phyloP scores from a whole-genome alignment of 2,113 vertebrate genomes.

The Notiomystis cincta region DNA sequence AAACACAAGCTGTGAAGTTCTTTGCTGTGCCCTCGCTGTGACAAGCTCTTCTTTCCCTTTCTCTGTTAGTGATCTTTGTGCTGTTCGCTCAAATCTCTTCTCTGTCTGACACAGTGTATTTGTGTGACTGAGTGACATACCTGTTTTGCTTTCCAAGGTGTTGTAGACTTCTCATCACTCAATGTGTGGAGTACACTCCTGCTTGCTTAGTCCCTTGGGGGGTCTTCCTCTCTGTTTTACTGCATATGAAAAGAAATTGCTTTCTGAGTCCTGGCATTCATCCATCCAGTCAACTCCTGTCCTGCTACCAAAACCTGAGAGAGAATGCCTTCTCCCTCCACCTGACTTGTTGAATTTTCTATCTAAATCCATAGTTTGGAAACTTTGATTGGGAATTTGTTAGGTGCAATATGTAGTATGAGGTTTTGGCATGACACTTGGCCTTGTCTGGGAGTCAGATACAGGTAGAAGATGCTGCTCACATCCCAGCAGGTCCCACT shows the following conservation, averaged over 20 bases:
- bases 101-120: background rate
- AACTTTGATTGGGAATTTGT: background rate
- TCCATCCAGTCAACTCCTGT: background rate
- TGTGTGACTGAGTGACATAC: background rate
- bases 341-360: background rate
- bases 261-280: slow-evolving; percentile 3
- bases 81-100: background rate
- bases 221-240: background rate
- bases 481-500: background rate
- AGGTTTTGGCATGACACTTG: background rate
- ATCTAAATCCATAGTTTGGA: background rate
- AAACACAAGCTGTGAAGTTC: background rate
- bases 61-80: background rate
- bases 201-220: background rate
- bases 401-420: background rate
- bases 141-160: background rate
- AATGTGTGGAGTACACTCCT: background rate
- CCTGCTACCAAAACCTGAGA: background rate
- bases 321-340: background rate
- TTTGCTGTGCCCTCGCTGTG: background rate
- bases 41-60: background rate
- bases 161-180: background rate
- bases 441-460: background rate
- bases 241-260: slow-evolving; percentile 4
- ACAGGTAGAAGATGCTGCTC: background rate